Base-by-base conservation (phyloP, 2,888 invertebrate species). In the Neelides folsomi region DNA sequence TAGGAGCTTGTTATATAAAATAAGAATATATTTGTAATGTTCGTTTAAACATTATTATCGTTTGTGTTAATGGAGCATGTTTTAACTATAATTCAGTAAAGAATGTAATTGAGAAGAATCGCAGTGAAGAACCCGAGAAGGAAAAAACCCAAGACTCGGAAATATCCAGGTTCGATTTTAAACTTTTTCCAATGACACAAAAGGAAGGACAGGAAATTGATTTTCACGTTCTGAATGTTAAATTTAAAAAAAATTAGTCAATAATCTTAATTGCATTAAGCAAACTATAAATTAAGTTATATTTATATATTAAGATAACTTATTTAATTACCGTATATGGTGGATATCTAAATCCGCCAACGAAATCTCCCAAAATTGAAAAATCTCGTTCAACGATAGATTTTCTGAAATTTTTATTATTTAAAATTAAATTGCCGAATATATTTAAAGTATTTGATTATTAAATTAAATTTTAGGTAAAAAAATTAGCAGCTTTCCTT, bases 391-490 rank as follows among this genome's bases (percentile, higher is more conserved):
- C 13, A 1, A 62, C 55, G 6, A 58, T 51, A 1, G 49, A 38
- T 37, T 54, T 55, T 9, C 46, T 19, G 41, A 56, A 59, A 1
- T 55, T 54, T 39, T 58, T 58, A 4, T 74, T 72, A 15, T 76
- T 73, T 62, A 76, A 77, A 2, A 74, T 68, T 45, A 55, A 60
- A 49, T 65, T 61, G 13, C 77, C 77, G 62, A 76, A 75, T 63
- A 76, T 76, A 9, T n/a, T n/a, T n/a, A n/a, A n/a, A n/a, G n/a
- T n/a, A n/a, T n/a, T n/a, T n/a, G n/a, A n/a, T n/a, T n/a, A n/a
- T n/a, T n/a, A n/a, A n/a, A n/a, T n/a, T n/a, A n/a, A n/a, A n/a
- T n/a, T n/a, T n/a, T n/a, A n/a, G n/a, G n/a, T n/a, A n/a, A n/a
- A n/a, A n/a, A n/a, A n/a, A n/a, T n/a, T n/a, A n/a, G n/a, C n/a